Evolutionary conservation across 1,140 invertebrate species (phyloP), one percentile per base, ranked within the genome.

Genomic region (Tetraneura akinire): DNA sequence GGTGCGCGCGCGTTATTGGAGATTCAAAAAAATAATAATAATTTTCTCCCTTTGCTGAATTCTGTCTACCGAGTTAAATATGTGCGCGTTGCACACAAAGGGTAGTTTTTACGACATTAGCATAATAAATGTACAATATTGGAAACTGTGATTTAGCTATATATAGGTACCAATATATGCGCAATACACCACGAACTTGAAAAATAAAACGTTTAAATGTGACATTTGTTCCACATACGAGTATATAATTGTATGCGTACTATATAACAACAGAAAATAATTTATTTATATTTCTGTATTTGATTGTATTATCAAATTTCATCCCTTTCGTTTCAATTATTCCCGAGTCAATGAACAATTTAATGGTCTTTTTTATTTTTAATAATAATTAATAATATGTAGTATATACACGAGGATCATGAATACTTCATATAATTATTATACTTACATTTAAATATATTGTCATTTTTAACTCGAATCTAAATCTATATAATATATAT

Each of bases 21-120:
- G 23, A 71, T 71, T 51, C 3, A 42, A 51, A 71, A 45, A 68
- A 47, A 51, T 11, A 51, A 71, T 26, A 66, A 66, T 45, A 60
- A 66, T 21, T 29, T 45, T 49, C 68, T 14, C 68, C 23, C 16
- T 51, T 8, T 11, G 1, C 16, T 14, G 0, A 42, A 70, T 47
- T 47, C 6, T 18, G 42, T 45, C 21, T 16, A 18, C 23, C 0
- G 16, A 21, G 37, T 49, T 49, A 45, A 70, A 49, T 10, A 18
- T 37, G n/a, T n/a, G 18, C 23, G 18, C 42, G 26, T 11, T 3
- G 10, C 13, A 70, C 18, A 70, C 8, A 32, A 21, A 16, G 42
- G 13, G 21, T 70, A 23, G 23, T 10, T 70, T 70, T 16, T 21
- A 29, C 37, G n/a, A 47, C 23, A 29, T 29, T 68, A 68, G 14